Conservation (phyloP, 2,797 vertebrate genomes). For the Labeo calbasu region DNA sequence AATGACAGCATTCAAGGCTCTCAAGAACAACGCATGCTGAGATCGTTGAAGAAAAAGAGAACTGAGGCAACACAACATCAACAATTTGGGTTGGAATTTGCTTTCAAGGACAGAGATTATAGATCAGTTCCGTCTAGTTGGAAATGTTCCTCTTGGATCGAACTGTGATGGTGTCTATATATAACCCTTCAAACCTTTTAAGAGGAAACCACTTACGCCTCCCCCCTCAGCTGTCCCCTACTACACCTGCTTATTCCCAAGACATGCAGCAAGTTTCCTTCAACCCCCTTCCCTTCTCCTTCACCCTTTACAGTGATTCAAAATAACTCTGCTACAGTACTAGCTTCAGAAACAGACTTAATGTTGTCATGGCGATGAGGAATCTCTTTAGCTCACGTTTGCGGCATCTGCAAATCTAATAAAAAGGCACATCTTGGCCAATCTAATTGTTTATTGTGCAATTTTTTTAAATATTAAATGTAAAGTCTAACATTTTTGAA, state of each 20-base stretch:
- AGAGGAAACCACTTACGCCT: constrained; percentile 62
- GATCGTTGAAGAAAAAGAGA: background rate
- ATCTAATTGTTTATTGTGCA: background rate
- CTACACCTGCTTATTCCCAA: constrained; percentile 67
- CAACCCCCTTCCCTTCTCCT: background rate
- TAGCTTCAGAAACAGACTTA: constrained; percentile 48
- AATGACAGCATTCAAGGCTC: background rate
- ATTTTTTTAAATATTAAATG: too few relatives aligned
- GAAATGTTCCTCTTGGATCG: constrained; percentile 28
- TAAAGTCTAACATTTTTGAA: background rate
- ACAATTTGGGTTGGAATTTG: constrained; percentile 21
- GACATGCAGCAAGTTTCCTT: constrained; percentile 67
- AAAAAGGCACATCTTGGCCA: background rate
- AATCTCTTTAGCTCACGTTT: constrained; percentile 1
- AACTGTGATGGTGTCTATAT: constrained; percentile 68
- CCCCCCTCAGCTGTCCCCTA: constrained; percentile 70
- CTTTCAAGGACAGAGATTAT: background rate
- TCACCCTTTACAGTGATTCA: constrained; percentile 61
- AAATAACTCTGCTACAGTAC: constrained; percentile 73
- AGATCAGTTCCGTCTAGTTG: background rate
- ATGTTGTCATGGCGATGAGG: constrained; percentile 51
- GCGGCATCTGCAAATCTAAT: background rate
- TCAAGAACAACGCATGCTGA: background rate
- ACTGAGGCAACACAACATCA: background rate
- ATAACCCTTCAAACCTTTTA: constrained; percentile 76